phyloP scores from a whole-genome alignment of 2,113 vertebrate species.

The Ahaetulla prasina region DNA sequence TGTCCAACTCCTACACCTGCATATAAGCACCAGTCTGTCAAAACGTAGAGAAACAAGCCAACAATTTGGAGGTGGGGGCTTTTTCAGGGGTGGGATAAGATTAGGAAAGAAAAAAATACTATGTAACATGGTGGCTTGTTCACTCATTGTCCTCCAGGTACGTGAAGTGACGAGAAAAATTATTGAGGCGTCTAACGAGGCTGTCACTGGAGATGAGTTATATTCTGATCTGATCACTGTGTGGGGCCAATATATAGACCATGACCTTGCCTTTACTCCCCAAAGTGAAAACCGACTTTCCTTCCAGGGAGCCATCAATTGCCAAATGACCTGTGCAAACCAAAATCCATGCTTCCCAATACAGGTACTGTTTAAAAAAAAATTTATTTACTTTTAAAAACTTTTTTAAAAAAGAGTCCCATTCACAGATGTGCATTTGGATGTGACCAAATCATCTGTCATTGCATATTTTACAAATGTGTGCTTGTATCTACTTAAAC shows the following conservation, averaged over 20 bases:
- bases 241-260: slow-evolving; percentile 92
- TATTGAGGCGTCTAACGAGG: slow-evolving; percentile 68
- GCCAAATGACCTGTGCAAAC: slow-evolving; percentile 74
- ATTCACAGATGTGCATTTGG: not conserved
- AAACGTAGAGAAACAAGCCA: not conserved
- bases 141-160: slow-evolving; percentile 69
- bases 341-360: slow-evolving; percentile 84
- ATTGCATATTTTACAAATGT: not conserved
- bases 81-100: not conserved
- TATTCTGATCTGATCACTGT: slow-evolving; percentile 85
- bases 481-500: not conserved
- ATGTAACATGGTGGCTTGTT: not conserved
- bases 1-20: not conserved
- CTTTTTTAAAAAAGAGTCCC: not conserved
- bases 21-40: not conserved
- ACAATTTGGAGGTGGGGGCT: not conserved
- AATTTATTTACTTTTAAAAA: not conserved
- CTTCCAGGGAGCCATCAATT: slow-evolving; percentile 60
- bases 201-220: slow-evolving; percentile 67
- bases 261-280: slow-evolving; percentile 88
- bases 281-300: slow-evolving; percentile 69
- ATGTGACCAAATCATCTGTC: not conserved
- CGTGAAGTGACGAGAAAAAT: slow-evolving; percentile 80
- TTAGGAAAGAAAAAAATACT: not conserved
- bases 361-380: slow-evolving; percentile 68